Evolutionary conservation across 2,888 invertebrate species (phyloP), one percentile per base, ranked within the genome.

Genomic region (Anoplius nigerrimus): DNA sequence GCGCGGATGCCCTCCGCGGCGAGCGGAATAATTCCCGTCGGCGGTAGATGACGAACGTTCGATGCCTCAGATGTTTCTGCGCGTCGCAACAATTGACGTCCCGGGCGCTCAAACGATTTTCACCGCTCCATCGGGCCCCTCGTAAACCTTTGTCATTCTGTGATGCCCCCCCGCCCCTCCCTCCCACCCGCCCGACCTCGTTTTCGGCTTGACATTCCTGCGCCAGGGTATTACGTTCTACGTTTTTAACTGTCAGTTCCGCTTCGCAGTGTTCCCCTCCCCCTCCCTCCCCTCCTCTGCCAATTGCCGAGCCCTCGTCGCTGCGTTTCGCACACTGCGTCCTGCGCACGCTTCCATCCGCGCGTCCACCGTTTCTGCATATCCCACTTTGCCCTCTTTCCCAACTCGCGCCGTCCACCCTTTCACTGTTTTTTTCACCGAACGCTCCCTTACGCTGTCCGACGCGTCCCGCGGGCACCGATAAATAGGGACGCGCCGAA

Each of bases 401-500:
- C 48, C 52, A 45, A 18, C 51, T 15, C 34, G 56, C 24, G 27
- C n/a, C n/a, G n/a, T 62, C 46, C 18, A 45, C 62, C 42, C 15
- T 21, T 48, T 48, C 48, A 48, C 48, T 48, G 20, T 22, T 18
- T 18, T 48, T n/a, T 22, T 24, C 52, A 21, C 6, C 22, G 24
- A 22, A 2, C 52, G 13, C 20, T 60, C 52, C 21, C 48, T 22
- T 20, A 43, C 48, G n/a, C 48, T 8, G 18, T 43, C 67, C 24
- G 27, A 22, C 57, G 59, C 24, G 68, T 77, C 76, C 63, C 71
- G 34, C 52, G 72, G n/a, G 55, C 65, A 56, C 61, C 74, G 69
- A 78, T 78, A 79, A 79, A 79, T 78, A 79, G 69, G 70, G 76
- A 76, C 56, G 64, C 68, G 66, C 34, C 13, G 63, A 69, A 74